Evolutionary conservation across 2,888 invertebrate species (phyloP).

Genomic region (Idaea dimidiata): DNA sequence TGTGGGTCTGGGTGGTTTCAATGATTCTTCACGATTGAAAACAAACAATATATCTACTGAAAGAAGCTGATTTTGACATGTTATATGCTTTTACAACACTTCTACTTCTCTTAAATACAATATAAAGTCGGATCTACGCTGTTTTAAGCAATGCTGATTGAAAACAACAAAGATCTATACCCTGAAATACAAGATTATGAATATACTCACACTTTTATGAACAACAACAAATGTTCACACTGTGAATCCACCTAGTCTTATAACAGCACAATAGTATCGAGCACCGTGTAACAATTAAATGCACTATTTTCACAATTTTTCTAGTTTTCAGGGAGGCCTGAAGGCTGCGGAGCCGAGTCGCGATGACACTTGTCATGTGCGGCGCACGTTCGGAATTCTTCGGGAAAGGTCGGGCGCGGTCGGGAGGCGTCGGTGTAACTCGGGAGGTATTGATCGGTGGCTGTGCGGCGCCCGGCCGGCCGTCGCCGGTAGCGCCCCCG

Average conservation of each 20-base stretch:
- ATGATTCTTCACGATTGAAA: background rate
- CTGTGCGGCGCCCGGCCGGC: conserved; percentile 66
- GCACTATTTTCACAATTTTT: conserved; percentile 53
- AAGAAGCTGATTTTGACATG: background rate
- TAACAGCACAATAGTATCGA: conserved; percentile 45
- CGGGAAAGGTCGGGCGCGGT: conserved; percentile 37
- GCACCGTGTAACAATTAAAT: conserved; percentile 32
- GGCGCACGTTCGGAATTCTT: conserved; percentile 47
- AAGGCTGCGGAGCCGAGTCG: conserved; percentile 66
- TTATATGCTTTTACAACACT: background rate
- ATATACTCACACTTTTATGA: conserved; percentile 58
- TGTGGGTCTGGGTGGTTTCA: background rate
- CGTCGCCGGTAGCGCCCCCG: conserved; percentile 73
- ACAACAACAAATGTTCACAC: conserved; percentile 33
- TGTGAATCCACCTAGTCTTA: conserved; percentile 39
- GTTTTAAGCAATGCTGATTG: background rate
- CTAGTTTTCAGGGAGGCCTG: conserved; percentile 69
- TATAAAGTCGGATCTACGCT: background rate
- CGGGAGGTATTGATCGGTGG: conserved; percentile 60
- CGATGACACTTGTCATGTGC: conserved; percentile 76
- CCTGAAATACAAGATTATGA: conserved; percentile 36
- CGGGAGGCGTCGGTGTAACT: conserved; percentile 37
- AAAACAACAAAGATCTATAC: conserved; percentile 35
- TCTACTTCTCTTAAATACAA: background rate
- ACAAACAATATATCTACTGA: background rate